Conservation (phyloP, 1,140 invertebrate species). For the Caenorhabditis latens region DNA sequence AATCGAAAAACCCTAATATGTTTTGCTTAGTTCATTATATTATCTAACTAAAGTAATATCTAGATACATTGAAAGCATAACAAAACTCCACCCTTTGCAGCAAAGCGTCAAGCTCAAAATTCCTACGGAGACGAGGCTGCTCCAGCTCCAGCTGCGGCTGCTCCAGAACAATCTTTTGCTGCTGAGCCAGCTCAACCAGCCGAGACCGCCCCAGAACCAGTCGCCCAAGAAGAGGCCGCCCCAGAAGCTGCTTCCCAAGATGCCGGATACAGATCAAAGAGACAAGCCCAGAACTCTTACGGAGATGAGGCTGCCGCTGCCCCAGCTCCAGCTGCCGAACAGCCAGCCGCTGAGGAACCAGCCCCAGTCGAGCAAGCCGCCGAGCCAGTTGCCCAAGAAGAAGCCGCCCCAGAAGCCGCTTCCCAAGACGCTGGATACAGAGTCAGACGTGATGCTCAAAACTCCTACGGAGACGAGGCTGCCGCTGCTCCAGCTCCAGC, state of each 20-base stretch:
- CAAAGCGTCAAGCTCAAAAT: slow-evolving; percentile 50
- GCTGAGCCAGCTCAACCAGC: slow-evolving; percentile 17
- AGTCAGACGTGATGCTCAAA: slow-evolving; percentile 49
- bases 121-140: slow-evolving; percentile 60
- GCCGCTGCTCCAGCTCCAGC: slow-evolving; percentile 38
- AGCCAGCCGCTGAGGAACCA: not conserved
- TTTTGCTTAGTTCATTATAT: too few species aligned
- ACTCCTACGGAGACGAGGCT: slow-evolving; percentile 61
- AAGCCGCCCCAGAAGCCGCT: slow-evolving; percentile 45
- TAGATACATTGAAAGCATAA: too few species aligned
- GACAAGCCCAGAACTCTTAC: slow-evolving; percentile 60
- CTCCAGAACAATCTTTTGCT: slow-evolving; percentile 28
- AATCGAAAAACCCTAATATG: too few species aligned
- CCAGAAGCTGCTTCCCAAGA: slow-evolving; percentile 50
- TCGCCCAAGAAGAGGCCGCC: not conserved
- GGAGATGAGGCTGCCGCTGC: slow-evolving; percentile 60
- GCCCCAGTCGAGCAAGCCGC: not conserved
- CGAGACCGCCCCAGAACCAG: slow-evolving; percentile 7
- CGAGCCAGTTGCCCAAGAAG: slow-evolving; percentile 52
- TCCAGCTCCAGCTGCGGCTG: slow-evolving; percentile 39
- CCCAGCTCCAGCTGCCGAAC: slow-evolving; percentile 43
- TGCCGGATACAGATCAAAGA: slow-evolving; percentile 59
- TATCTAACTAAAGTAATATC: too few species aligned
- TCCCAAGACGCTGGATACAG: slow-evolving; percentile 62
- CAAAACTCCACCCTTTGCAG: not conserved